Evolutionary conservation across 2,888 invertebrate genomes (phyloP).

Genomic region (Lepidonotus clava): DNA sequence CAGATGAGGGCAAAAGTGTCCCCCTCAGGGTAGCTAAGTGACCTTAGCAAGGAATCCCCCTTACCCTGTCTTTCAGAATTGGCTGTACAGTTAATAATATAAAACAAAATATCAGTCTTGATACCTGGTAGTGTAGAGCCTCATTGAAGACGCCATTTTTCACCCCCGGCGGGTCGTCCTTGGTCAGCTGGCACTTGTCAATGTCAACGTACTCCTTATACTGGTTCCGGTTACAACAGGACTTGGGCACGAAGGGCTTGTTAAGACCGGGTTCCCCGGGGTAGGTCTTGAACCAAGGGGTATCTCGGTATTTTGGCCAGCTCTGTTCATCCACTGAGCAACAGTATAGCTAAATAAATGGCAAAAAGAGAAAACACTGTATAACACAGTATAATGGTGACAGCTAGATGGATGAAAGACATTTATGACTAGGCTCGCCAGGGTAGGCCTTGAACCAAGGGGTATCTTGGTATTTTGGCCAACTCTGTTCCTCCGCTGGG

Average conservation of each 20-base stretch:
- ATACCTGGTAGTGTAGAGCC: slow-evolving; percentile 40
- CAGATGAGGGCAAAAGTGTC: no score
- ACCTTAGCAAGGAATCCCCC: no score
- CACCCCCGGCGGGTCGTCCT: slow-evolving; percentile 57
- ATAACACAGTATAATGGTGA: no score
- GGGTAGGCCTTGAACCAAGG: slow-evolving; percentile 67
- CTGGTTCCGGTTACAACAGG: slow-evolving; percentile 59
- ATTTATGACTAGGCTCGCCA: no score
- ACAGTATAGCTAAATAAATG: slow-evolving; percentile 63
- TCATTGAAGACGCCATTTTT: slow-evolving; percentile 35
- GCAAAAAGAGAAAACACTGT: no score
- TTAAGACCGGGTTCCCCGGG: slow-evolving; percentile 33
- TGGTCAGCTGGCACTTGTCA: slow-evolving; percentile 57
- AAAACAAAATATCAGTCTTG: not conserved
- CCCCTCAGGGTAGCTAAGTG: no score
- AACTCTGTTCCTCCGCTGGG: slow-evolving; percentile 72
- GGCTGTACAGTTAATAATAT: not conserved
- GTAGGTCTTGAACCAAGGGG: slow-evolving; percentile 68
- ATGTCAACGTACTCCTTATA: slow-evolving; percentile 50
- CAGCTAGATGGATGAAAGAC: no score
- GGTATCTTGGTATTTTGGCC: slow-evolving; percentile 70
- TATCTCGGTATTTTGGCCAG: slow-evolving; percentile 70
- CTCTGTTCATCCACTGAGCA: slow-evolving; percentile 73
- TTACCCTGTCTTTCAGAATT: no score
- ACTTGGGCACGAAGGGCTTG: slow-evolving; percentile 58